Percentiles rank a stretch among this genome's conserved stretches.
Evolutionary conservation across 1,140 invertebrate species (phyloP).

Genomic region (Phymastichus coffea): DNA sequence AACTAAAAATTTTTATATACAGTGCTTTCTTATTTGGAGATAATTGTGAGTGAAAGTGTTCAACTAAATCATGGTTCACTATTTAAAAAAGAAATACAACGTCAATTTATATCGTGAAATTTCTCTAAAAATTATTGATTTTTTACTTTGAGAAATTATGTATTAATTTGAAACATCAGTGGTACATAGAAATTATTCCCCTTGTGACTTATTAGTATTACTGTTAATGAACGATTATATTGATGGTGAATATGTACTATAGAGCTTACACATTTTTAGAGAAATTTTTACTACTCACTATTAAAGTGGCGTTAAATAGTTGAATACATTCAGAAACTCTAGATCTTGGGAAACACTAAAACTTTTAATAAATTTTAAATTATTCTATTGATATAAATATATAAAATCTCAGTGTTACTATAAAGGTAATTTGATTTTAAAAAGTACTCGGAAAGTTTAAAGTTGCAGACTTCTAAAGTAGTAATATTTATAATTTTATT

Average conservation of each 20-base stretch:
- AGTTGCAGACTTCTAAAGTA: constrained; percentile 11
- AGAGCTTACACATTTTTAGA: constrained; percentile 26
- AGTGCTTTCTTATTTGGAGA: constrained; percentile 27
- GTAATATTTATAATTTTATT: constrained; percentile 9
- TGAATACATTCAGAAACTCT: neutral
- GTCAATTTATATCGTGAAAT: neutral
- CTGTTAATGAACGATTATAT: neutral
- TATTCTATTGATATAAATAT: neutral
- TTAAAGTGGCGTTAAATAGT: constrained; percentile 6
- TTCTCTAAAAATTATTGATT: constrained; percentile 19
- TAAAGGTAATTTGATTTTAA: constrained; percentile 2
- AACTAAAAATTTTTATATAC: constrained; percentile 18
- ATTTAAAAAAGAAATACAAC: neutral
- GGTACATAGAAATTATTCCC: neutral
- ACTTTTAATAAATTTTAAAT: constrained; percentile 18
- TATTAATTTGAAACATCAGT: neutral
- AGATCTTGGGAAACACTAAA: constrained; percentile 9
- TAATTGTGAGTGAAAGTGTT: constrained; percentile 31
- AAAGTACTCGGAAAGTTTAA: neutral
- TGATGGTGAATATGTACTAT: too few species aligned
- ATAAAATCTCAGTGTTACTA: too few species aligned
- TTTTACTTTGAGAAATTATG: neutral
- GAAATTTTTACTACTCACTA: constrained; percentile 16
- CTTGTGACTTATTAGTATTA: neutral
- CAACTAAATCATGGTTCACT: constrained; percentile 21